These are phyloP conservation scores for Colletes latitarsis DNA, from an alignment of 1,140 invertebrate genomes.

Conservation along the genomic window DNA sequence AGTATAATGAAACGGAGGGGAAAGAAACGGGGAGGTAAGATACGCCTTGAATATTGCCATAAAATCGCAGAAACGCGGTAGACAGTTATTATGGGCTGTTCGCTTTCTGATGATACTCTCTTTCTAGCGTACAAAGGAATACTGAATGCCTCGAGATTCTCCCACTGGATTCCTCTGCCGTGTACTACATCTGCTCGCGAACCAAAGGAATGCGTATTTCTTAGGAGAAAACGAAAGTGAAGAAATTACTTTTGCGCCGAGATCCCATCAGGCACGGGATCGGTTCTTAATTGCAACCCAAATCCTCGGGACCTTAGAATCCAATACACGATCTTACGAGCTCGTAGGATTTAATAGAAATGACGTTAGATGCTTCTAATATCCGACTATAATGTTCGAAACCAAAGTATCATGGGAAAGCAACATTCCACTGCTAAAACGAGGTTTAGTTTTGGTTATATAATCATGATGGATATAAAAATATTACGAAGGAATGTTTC, in stretches of 20 bases:
- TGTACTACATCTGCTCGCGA: slow-evolving; percentile 40
- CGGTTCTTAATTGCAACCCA: no score
- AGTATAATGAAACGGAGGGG: not conserved
- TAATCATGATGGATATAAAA: no score
- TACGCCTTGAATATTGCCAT: slow-evolving; percentile 28
- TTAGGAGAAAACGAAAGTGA: not conserved
- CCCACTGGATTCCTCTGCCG: not conserved
- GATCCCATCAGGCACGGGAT: no score
- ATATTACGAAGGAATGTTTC: no score
- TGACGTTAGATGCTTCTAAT: no score
- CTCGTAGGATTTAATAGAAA: no score
- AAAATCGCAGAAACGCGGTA: slow-evolving; percentile 45
- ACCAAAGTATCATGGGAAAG: no score
- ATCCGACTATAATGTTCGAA: no score
- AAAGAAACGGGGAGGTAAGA: not conserved
- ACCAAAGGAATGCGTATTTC: not conserved
- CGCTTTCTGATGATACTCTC: slow-evolving; percentile 37
- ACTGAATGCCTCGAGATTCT: slow-evolving; percentile 26
- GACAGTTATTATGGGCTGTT: slow-evolving; percentile 55
- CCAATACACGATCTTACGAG: not conserved
- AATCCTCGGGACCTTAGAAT: no score
- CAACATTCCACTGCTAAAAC: no score
- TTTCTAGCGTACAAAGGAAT: slow-evolving; percentile 12
- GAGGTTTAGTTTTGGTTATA: no score
- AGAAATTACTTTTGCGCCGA: no score